Base-by-base conservation (phyloP, 2,797 vertebrate species). In the Geotrypetes seraphini region DNA sequence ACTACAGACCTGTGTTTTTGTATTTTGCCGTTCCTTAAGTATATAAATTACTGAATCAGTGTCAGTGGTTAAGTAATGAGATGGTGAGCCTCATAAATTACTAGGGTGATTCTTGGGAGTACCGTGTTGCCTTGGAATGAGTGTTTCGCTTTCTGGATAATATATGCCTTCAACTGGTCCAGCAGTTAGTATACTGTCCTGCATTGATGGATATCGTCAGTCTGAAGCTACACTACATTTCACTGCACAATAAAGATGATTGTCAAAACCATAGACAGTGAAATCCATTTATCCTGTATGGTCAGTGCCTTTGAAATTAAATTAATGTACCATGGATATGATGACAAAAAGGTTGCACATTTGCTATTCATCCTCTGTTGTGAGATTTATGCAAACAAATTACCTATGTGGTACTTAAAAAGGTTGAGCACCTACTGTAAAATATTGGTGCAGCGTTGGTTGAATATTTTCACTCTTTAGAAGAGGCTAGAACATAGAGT, bases 211-310 rank as follows among this genome's bases (percentile, higher is more conserved):
- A 98, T 98, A 89, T 87, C 92, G 93, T 92, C 88, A 87, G 84
- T 80, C 82, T 81, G 80, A 82, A 84, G 87, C 86, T 85, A 82
- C 84, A 90, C 84, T 88, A 90, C 91, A 93, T 96, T 92, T 96
- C 90, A 92, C 86, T 91, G 90, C 89, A 92, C 90, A 92, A 93
- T 92, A 96, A 97, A 97, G 90, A 91, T 89, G 88, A 85, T 88
- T 93, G 91, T 94, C 92, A 92, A 86, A 87, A 76, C 73, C 87
- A 86, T 88, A 91, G 90, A 93, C 96, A 98, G 87, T 89, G 86
- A 92, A 92, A 96, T 93, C 93, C 95, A 97, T 97, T 95, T 85
- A 89, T 96, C 84, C 85, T 89, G 77, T 88, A 91, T 89, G 87
- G 89, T 92, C 87, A 91, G 84, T 84, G 90, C 81, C 69, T 90